phyloP scores from a whole-genome alignment of 2,113 vertebrate species.

The Bufo bufo region DNA sequence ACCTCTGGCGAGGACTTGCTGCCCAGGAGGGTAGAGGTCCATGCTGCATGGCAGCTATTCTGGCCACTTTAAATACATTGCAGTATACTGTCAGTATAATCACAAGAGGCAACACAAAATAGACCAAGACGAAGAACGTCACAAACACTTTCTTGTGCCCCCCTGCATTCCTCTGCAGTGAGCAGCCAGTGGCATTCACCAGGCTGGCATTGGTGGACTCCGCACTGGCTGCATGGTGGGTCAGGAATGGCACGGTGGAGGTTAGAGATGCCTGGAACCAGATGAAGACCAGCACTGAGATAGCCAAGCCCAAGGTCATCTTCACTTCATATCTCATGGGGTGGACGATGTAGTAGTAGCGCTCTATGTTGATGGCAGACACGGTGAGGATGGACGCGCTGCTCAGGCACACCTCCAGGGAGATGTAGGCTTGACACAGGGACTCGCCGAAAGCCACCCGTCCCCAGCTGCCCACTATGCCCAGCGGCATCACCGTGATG shows the following conservation, averaged over 20 bases:
- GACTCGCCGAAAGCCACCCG: conserved; percentile 35
- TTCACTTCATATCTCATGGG: conserved; percentile 58
- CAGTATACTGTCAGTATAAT: conserved; percentile 58
- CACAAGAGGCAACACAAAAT: conserved; percentile 51
- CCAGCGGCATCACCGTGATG: conserved; percentile 58
- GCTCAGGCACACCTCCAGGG: conserved; percentile 58
- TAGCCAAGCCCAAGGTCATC: conserved; percentile 53
- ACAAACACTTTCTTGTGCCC: conserved; percentile 55
- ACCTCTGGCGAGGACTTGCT: conserved; percentile 43
- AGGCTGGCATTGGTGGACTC: conserved; percentile 52
- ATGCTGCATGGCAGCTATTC: conserved; percentile 58
- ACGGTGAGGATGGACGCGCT: conserved; percentile 59
- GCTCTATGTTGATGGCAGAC: conserved; percentile 59
- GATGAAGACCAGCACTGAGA: conserved; percentile 52
- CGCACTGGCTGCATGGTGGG: neutral
- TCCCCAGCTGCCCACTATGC: conserved; percentile 46
- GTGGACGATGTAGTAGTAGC: conserved; percentile 61
- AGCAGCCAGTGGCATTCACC: conserved; percentile 48
- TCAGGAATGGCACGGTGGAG: conserved; percentile 49
- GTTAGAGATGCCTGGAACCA: conserved; percentile 51
- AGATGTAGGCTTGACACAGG: conserved; percentile 55
- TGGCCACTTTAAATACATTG: conserved; percentile 58
- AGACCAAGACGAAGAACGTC: conserved; percentile 48
- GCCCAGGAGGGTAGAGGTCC: conserved; percentile 59
- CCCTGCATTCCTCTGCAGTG: conserved; percentile 54